phyloP scores from a whole-genome alignment of 1,140 invertebrate genomes.

The Galleria mellonella region DNA sequence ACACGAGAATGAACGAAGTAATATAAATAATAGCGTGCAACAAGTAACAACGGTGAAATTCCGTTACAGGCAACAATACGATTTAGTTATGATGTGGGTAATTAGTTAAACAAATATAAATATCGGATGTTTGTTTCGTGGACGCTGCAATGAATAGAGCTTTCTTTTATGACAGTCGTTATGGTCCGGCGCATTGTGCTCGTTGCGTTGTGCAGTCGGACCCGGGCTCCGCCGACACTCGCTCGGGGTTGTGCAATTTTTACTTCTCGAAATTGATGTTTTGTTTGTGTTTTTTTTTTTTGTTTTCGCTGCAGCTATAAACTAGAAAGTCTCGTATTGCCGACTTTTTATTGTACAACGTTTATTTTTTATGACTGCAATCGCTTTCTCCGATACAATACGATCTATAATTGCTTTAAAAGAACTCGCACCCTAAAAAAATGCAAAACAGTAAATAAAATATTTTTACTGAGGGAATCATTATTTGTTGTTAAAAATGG shows the following conservation, averaged over 20 bases:
- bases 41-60: no score
- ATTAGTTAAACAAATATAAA: neutral
- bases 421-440: conserved; percentile 3
- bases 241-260: conserved; percentile 29
- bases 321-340: conserved; percentile 45
- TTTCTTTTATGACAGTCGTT: conserved; percentile 14
- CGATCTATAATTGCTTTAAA: conserved; percentile 19
- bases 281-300: conserved; percentile 25
- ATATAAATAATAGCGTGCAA: no score
- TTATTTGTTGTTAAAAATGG: no score
- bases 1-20: no score
- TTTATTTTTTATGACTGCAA: conserved; percentile 24
- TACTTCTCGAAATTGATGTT: conserved; percentile 20
- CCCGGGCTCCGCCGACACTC: conserved; percentile 1
- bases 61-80: no score
- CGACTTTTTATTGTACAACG: conserved; percentile 24
- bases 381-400: conserved; percentile 36
- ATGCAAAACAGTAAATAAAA: neutral
- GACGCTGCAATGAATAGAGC: conserved; percentile 3
- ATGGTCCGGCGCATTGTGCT: no score
- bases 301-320: conserved; percentile 34
- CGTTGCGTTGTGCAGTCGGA: no score
- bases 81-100: no score
- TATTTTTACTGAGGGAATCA: no score
- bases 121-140: conserved; percentile 2